A percentile compares a stretch with the other conserved stretches of the same genome.
Evolutionary conservation across 2,113 vertebrate genomes (phyloP).

Genomic region (Pan paniscus): DNA sequence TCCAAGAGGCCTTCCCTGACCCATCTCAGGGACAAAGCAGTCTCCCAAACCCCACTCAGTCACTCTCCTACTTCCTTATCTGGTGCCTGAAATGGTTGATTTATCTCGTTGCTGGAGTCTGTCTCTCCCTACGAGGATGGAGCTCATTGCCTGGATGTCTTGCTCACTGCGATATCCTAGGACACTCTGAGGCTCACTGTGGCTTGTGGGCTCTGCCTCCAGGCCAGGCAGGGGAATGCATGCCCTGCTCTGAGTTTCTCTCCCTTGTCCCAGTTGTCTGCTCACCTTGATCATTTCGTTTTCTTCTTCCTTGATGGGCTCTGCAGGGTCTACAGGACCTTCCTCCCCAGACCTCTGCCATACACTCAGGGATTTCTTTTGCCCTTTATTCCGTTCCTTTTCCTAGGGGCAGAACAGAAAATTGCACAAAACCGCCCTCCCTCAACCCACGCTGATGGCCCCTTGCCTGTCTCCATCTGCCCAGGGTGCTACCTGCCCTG

Average conservation of each 20-base stretch:
- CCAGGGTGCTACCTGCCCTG: not conserved
- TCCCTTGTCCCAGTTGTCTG: fast-evolving
- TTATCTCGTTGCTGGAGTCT: not conserved
- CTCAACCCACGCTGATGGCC: fast-evolving
- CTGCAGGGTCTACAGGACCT: fast-evolving
- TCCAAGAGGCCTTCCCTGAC: not conserved
- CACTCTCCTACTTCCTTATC: not conserved
- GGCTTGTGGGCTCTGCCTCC: not conserved
- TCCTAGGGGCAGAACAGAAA: constrained; percentile 72
- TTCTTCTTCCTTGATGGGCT: not conserved
- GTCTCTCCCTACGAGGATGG: not conserved
- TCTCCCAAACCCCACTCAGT: not conserved
- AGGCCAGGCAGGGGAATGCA: fast-evolving
- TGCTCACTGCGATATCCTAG: not conserved
- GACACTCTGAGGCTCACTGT: not conserved
- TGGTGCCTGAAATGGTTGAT: not conserved
- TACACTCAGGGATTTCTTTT: constrained; percentile 77
- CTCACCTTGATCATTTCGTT: constrained; percentile 64
- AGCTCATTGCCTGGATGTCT: not conserved
- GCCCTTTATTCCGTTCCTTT: constrained; percentile 74
- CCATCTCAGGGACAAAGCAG: fast-evolving
- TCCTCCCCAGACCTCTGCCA: constrained; percentile 75
- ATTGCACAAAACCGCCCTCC: not conserved
- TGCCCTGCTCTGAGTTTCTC: not conserved
- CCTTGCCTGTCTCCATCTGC: not conserved